Base-by-base conservation (phyloP, 2,888 invertebrate genomes). In the Elegia similella region DNA sequence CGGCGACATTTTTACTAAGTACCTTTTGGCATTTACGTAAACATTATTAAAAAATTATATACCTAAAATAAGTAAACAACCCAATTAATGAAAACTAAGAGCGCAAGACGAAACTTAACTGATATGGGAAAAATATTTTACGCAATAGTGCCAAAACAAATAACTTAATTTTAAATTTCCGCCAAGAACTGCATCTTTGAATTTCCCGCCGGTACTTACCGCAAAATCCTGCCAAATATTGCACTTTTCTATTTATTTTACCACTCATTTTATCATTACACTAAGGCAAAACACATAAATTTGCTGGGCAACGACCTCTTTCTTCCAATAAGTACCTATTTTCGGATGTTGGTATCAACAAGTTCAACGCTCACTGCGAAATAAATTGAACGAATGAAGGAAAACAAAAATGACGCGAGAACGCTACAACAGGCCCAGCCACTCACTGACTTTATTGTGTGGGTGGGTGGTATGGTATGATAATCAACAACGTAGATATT, bases 181-280 rank as follows among this genome's bases (percentile, higher is more conserved):
- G 7, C 12, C 43, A 44, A 16, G 2, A 3, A 17, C 15, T 50
- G 10, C 17, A 17, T 17, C 15, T 53, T 68, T 64, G 62, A 67
- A 72, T 60, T 64, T 75, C 66, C 72, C 77, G 77, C 76, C 59
- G 60, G 59, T 47, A 80, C 85, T 78, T 72, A 90, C 92, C 89
- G 61, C 90, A 87, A 63, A 87, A 69, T 59, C 86, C 89, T 59
- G 90, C 89, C 60, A 86, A 79, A 81, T 89, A 90, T 72, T 92
- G 91, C 55, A 89, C 76, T 73, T 70, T 82, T 63, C 86, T 80
- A 47, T 72, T 81, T 23, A 67, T 69, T 68, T 70, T 63, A 43
- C 65, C 65, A 29, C 64, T 62, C 75, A 80, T 78, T 43, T 48
- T 13, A 8, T 48, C 7, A n/a, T 15, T 15, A 32, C 30, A 32